A percentile compares a stretch with the other conserved stretches of the same genome.
phyloP scores from a whole-genome alignment of 1,140 invertebrate genomes.

The Galleria mellonella region DNA sequence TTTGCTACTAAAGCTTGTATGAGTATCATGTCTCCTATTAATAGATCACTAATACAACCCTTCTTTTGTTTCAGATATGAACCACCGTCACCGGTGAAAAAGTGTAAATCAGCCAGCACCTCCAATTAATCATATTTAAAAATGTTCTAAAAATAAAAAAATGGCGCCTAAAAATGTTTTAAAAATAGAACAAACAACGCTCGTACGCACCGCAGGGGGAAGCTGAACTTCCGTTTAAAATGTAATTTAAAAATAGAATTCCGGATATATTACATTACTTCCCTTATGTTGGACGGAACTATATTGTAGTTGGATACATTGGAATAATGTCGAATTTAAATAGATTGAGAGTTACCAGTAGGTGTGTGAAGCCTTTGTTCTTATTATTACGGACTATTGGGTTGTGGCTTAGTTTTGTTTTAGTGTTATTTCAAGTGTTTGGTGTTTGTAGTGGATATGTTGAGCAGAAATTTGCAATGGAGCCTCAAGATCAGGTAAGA shows the following conservation, averaged over 20 bases:
- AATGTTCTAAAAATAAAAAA: slow-evolving; percentile 31
- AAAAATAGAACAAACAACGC: slow-evolving; percentile 25
- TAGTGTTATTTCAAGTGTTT: slow-evolving; percentile 32
- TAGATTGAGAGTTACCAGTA: slow-evolving; percentile 44
- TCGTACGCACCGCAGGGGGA: slow-evolving; percentile 26
- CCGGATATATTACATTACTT: no score
- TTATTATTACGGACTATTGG: slow-evolving; percentile 50
- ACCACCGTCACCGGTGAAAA: neutral
- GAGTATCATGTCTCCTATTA: no score
- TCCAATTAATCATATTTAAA: slow-evolving; percentile 28
- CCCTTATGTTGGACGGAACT: no score
- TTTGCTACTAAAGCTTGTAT: no score
- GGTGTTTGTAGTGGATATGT: slow-evolving; percentile 38
- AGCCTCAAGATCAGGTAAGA: slow-evolving; percentile 83
- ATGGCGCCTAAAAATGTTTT: slow-evolving; percentile 33
- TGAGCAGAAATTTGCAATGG: slow-evolving; percentile 83
- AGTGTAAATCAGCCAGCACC: slow-evolving; percentile 14
- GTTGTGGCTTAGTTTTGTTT: slow-evolving; percentile 16
- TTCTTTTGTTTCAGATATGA: slow-evolving; percentile 31
- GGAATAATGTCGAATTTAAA: slow-evolving; percentile 22
- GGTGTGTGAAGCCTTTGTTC: slow-evolving; percentile 49
- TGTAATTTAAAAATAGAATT: no score
- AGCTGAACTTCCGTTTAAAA: slow-evolving; percentile 19
- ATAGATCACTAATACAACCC: no score
- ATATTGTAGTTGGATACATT: no score